These are phyloP conservation scores for Pangasius krempfi DNA, from an alignment of 2,797 vertebrate genomes.

Conservation along the genomic window DNA sequence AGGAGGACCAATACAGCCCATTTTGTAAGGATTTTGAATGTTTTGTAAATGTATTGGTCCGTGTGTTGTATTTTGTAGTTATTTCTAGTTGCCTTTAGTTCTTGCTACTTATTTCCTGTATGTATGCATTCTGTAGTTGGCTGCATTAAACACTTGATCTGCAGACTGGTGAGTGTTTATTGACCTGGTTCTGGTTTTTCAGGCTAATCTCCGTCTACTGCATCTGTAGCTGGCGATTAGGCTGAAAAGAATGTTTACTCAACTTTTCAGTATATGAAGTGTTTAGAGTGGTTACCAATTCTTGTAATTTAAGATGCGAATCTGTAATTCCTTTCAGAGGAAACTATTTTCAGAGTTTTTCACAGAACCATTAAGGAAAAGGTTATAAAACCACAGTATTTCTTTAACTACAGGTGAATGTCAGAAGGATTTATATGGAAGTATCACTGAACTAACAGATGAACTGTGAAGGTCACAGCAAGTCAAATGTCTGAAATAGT, in stretches of 20 bases:
- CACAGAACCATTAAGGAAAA: not conserved
- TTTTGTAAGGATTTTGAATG: constrained; percentile 98
- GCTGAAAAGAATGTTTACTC: not conserved
- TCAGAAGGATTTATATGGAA: too few species aligned
- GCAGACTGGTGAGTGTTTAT: constrained; percentile 63
- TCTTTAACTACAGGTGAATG: not conserved
- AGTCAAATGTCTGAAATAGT: too few species aligned
- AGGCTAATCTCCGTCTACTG: not conserved
- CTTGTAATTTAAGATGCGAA: not conserved
- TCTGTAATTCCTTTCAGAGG: not conserved
- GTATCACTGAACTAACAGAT: too few species aligned
- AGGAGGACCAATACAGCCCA: constrained; percentile 93
- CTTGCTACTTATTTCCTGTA: constrained; percentile 91
- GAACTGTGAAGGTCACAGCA: too few species aligned
- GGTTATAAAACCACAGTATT: not conserved
- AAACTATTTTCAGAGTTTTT: not conserved
- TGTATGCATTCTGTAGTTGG: constrained; percentile 93
- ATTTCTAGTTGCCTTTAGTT: constrained; percentile 95
- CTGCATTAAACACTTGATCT: constrained; percentile 90
- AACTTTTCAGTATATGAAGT: not conserved
- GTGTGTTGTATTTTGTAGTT: constrained; percentile 96
- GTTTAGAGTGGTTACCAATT: not conserved
- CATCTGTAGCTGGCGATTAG: not conserved
- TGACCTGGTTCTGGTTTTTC: not conserved
- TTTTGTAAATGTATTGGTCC: constrained; percentile 99